Evolutionary conservation across 2,797 vertebrate genomes (phyloP).

Genomic region (Poecilia gillii): DNA sequence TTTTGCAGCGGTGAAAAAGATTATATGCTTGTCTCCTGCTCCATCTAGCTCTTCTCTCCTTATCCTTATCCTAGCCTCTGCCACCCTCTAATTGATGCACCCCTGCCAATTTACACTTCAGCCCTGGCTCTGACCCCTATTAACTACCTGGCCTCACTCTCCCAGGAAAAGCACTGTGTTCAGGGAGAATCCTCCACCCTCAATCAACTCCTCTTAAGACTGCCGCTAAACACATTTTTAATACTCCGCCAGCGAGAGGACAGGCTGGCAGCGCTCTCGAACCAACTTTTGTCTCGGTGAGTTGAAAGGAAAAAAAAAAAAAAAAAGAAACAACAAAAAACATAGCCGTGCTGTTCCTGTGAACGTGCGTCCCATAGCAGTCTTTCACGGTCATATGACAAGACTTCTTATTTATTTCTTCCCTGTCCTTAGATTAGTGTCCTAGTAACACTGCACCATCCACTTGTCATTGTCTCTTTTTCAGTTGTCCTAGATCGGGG

Average conservation of each 20-base stretch:
- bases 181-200: conserved; percentile 78
- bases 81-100: conserved; percentile 86
- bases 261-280: conserved; percentile 17
- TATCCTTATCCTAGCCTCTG: conserved; percentile 83
- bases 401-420: conserved; percentile 64
- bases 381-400: conserved; percentile 61
- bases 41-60: conserved; percentile 71
- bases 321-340: conserved; percentile 28
- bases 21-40: conserved; percentile 76
- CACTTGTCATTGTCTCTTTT: conserved; percentile 78
- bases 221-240: conserved; percentile 76
- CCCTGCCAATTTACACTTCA: conserved; percentile 87
- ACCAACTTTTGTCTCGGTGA: conserved; percentile 72
- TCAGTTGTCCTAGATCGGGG: conserved; percentile 73
- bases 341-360: conserved; percentile 30
- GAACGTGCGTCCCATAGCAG: conserved; percentile 32
- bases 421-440: conserved; percentile 65
- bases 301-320: conserved; percentile 20
- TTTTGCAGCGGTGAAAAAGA: conserved; percentile 74
- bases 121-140: conserved; percentile 86
- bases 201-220: conserved; percentile 78
- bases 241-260: conserved; percentile 61
- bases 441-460: conserved; percentile 62
- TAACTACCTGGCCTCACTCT: conserved; percentile 84
- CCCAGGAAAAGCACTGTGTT: conserved; percentile 80